Evolutionary conservation across 2,113 vertebrate species (phyloP), one percentile per base, ranked within the genome.

Genomic region (Strix aluco): DNA sequence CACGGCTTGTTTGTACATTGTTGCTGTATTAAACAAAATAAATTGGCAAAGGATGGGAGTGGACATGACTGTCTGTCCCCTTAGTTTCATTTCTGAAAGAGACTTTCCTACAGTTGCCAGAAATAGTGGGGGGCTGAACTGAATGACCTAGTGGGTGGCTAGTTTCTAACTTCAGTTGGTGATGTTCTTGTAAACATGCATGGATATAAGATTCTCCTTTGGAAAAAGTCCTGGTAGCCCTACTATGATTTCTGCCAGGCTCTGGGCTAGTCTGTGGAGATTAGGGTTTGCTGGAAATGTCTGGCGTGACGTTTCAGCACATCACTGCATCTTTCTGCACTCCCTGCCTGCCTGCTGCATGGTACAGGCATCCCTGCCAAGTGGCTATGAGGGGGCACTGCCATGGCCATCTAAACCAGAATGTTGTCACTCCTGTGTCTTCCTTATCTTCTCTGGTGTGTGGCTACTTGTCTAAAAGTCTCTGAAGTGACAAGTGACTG

Each of bases 321-420:
- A 11, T 70, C 46, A 10, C 34, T 73, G 54, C 29, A 36, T 6
- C 46, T 81, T 81, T 55, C 47, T 44, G 44, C 15, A 5, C 10
- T 63, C 34, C 38, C 61, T 38, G 11, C 54, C 61, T 38, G 11
- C 54, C 44, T 20, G 40, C 63, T 38, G 61, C 23, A 19, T 1
- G 19, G n/a, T 59, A 59, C 38, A 42, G 44, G 22, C 38, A 9
- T 22, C 49, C n/a, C 57, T 6, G 7, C 34, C 15, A 15, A 10
- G 26, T 15, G 17, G 11, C 61, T 80, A 5, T 0, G 0, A 13
- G 46, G 70, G 14, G 9, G 18, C 18, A 21, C 29, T 54, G 21
- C 47, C 59, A 32, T 75, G 61, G 5, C 44, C 71, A 27, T 29
- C 67, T 26, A 34, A 65, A 22, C 26, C 49, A 57, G 23, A 6